Base-by-base conservation (phyloP, 92 coral and sea anemone species). In the Phenganax stokvisi region DNA sequence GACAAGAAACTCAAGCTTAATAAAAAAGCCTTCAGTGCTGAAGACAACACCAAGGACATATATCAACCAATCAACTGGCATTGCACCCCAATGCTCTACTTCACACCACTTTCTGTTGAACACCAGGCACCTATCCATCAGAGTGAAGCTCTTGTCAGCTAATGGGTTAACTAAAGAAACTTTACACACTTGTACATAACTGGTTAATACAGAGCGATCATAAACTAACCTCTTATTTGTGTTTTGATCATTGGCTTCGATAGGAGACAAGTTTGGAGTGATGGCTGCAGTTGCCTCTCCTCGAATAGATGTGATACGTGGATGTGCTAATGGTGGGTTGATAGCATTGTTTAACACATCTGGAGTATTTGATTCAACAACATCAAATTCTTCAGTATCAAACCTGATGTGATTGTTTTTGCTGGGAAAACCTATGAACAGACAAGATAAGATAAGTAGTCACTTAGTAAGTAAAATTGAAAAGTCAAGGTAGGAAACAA, bases 381-480 rank as follows among this genome's bases (percentile, higher is more conserved):
- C 72, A 12, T 29, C 57, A 60, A 60, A 85, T 29, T 81, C 89
- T 15, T 87, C 92, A 28, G 86, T 86, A 59, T 90, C 91, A 90
- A 92, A 92, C 25, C 93, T 87, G 25, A 92, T 90, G 82, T 92
- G 97, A 60, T 81, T 85, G 11, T 62, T 51, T 11, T 84, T 44
- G 31, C 30, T 59, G n/a, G 73, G 54, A 68, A 8, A 30, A 68
- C 54, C 73, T 68, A 13, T 0, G 13, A 1, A 61, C 7, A 61
- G 25, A 6, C 6, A 61, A 12, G 7, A 61, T 61, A 5, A 37
- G 47, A 37, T 1, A 37, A 37, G 47, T 37, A 37, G 3, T 37
- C 47, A 37, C 47, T 37, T 5, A 37, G 47, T 37, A 5, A 37
- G 5, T 37, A 37, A 37, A 37, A 37, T 37, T 37, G 5, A 37